These are phyloP conservation scores for Standfussiana lucernea DNA, from an alignment of 2,888 invertebrate species.

Conservation along the genomic window DNA sequence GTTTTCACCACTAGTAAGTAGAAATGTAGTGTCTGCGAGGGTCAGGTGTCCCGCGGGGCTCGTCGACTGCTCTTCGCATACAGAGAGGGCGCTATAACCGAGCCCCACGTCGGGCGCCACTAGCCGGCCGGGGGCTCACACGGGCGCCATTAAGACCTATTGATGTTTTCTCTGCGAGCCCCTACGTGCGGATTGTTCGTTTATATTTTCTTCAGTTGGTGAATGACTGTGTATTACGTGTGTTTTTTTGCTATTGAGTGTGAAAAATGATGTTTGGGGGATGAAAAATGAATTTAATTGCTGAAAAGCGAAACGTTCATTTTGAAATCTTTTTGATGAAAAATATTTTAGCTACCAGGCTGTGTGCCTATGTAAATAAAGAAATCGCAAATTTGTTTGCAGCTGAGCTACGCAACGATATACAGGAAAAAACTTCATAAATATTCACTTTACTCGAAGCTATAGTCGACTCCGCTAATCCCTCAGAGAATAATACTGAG, in stretches of 20 bases:
- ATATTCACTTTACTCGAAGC: constrained; percentile 42
- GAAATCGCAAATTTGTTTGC: background rate
- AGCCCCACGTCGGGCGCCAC: constrained; percentile 60
- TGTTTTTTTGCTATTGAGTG: constrained; percentile 37
- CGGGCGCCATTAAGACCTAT: constrained; percentile 68
- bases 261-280: constrained; percentile 15
- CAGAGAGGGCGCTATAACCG: constrained; percentile 48
- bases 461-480: constrained; percentile 5
- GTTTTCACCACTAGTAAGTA: constrained; percentile 42
- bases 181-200: constrained; percentile 48
- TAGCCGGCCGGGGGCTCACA: constrained; percentile 47
- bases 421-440: constrained; percentile 26
- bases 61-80: constrained; percentile 45
- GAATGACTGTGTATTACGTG: constrained; percentile 50
- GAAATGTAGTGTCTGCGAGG: constrained; percentile 45
- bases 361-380: background rate
- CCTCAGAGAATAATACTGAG: constrained; percentile 54
- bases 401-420: constrained; percentile 4
- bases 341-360: background rate
- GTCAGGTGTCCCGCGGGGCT: constrained; percentile 57
- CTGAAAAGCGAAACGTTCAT: background rate
- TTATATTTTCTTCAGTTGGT: constrained; percentile 43
- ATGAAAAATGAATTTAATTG: constrained; percentile 29
- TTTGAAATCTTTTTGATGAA: background rate
- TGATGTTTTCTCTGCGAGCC: constrained; percentile 42